Evolutionary conservation across 2,797 vertebrate genomes (phyloP), one percentile per base, ranked within the genome.

Genomic region (Peromyscus melanophrys): DNA sequence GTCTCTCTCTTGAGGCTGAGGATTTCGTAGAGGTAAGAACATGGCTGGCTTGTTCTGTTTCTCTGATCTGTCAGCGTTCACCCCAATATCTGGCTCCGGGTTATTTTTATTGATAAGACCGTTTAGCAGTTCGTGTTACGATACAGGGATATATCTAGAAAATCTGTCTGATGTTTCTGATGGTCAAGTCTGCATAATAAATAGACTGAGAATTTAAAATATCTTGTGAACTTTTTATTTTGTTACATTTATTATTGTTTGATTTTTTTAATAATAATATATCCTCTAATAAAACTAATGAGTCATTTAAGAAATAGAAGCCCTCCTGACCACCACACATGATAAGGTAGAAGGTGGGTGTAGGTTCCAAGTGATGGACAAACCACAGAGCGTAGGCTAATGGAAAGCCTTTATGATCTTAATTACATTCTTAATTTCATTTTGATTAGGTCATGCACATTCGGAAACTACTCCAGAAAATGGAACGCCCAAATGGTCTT

Each of bases 401-500:
- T 96, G 6, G 67, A 57, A 83, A 89, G 75, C 52, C 19, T 88
- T 83, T 55, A 37, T 88, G 0, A 95, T 89, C 1, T 96, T 40
- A 98, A 84, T 97, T 98, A 27, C 67, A 89, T 92, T 97, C 96
- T 98, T 69, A 90, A 92, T 95, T 98, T 98, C 73, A n/a, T 98
- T 98, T 97, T 88, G 94, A 94, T 94, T 98, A 99, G 99, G 99
- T 99, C 96, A 99, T 99, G 99, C 99, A 99, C 98, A 99, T 99
- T 98, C 98, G 99, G 95, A 99, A 99, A 98, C 99, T 99, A 43
- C 99, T 99, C 59, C 99, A 99, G 98, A 99, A 99, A 99, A 99
- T 99, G 99, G 99, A 99, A 98, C 99, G 99, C 95, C 99, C 99
- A 97, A 99, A 99, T 85, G 99, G 99, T 75, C 99, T 99, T 92